Percentiles rank a stretch among this genome's conserved stretches.
Conservation (phyloP, 2,113 vertebrate species). For the Dipodomys ordii region DNA sequence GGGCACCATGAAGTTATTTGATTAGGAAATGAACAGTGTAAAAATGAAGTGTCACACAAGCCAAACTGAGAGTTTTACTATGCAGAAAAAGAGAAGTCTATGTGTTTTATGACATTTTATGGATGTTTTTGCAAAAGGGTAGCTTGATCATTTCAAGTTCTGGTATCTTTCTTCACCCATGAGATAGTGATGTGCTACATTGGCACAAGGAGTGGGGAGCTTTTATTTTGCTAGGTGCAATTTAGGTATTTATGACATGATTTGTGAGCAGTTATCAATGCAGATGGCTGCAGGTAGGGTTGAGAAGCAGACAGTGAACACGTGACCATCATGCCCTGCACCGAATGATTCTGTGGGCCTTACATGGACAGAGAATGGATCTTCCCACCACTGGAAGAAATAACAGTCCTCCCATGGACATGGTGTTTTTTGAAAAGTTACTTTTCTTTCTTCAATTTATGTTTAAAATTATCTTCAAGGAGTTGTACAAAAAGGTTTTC, state of each 20-base stretch:
- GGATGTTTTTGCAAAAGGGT: neutral
- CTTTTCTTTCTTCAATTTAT: neutral
- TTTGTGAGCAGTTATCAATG: too few relatives aligned
- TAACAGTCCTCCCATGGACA: neutral
- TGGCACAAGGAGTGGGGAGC: neutral
- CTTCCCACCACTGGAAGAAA: neutral
- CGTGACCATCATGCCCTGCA: too few relatives aligned
- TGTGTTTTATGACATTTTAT: neutral
- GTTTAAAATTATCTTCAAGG: too few relatives aligned
- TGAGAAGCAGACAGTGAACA: too few relatives aligned
- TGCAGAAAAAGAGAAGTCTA: neutral
- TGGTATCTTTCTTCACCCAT: neutral
- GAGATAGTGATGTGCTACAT: neutral
- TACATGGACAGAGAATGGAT: too few relatives aligned
- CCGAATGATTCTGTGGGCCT: too few relatives aligned
- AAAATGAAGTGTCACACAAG: neutral
- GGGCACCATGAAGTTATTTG: slow-evolving; percentile 10
- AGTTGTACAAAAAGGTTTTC: too few relatives aligned
- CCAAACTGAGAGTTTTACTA: neutral
- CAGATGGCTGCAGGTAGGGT: too few relatives aligned
- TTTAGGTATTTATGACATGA: too few relatives aligned
- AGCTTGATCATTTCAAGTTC: neutral
- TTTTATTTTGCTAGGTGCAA: too few relatives aligned
- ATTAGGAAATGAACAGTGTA: neutral
- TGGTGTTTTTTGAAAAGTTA: neutral